Base-by-base conservation (phyloP, 2,113 vertebrate species). In the Apaloderma vittatum region DNA sequence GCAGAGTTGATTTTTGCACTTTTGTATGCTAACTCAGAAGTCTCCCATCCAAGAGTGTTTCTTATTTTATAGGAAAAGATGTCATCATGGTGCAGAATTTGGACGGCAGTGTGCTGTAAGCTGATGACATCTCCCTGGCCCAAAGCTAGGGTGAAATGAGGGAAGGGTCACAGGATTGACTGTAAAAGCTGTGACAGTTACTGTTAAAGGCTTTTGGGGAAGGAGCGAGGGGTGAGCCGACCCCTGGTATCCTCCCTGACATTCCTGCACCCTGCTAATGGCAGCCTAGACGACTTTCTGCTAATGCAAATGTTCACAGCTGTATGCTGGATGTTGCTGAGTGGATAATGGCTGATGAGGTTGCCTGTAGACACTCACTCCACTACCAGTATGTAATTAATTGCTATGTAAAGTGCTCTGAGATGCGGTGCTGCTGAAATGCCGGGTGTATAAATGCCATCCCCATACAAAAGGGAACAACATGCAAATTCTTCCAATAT, bases 311-410 rank as follows among this genome's bases (percentile, higher is more conserved):
- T 93, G 71, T 86, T 95, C 95, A 91, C 96, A 92, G 92, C 96
- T 96, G 90, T 91, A 79, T 1, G 49, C 89, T 93, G 93, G 86
- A 92, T 94, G 88, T 96, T 97, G 93, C 94, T 93, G 97, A 96
- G 93, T 94, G 95, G 94, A 94, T 96, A 96, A 97, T 92, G 88
- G 94, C 72, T 89, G 84, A 96, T 94, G 88, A 95, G 90, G 91
- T 94, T 90, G 95, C 95, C 96, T 93, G 95, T 97, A 97, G 96
- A 97, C 96, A 96, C 93, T 95, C 93, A 83, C 96, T 96, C 91
- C 65, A 87, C 93, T 80, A 91, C 88, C 86, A 95, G 94, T 95
- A 78, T 94, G 92, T 96, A 97, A 97, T 97, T 96, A 97, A 97
- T 97, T 96, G 96, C 96, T 90, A 90, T 92, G 95, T 92, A 94